Evolutionary conservation across 53 echinoderm and acorn worm species (phyloP), one percentile per base, ranked within the genome.

Genomic region (Mesocentrotus franciscanus): DNA sequence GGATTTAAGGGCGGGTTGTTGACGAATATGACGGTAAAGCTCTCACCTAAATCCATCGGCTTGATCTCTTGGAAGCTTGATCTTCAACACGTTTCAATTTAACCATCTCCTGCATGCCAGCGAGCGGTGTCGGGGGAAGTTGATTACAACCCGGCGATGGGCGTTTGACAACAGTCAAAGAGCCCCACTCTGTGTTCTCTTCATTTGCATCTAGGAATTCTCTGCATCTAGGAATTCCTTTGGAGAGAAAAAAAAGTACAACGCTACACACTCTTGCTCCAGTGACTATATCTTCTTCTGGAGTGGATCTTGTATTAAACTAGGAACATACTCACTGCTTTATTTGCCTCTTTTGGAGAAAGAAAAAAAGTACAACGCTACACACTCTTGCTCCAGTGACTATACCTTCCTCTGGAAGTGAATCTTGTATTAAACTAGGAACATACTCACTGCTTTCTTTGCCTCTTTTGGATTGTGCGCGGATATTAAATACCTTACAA

Each of bases 1-100:
- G 87, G 87, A 87, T 87, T 87, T 59, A 57, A 56, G 1, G 17
- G n/a, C 27, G 87, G 87, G 58, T 87, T 87, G 57, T 87, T 87
- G 87, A 27, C 58, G 57, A 12, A 6, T 14, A 34, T 34, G 22
- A 20, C 18, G 84, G 22, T 20, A 55, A 22, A 84, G 87, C 56
- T 27, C 58, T 56, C 8, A 27, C 87, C 58, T 87, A 4, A 87
- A 87, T 87, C 87, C 87, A 24, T 1, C 12, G 56, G 56, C 32
- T n/a, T 87, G 56, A 87, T 87, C 58, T 27, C 58, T 10, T 9
- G 56, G 26, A 39, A 49, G 35, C 18, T 49, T 42, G 39, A 58
- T 56, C 58, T 58, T 58, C 29, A 57, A 29, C 87, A 87, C 87
- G 27, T 57, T 87, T 59, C 59, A 87, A 87, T 87, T 87, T 87